phyloP scores from a whole-genome alignment of 53 echinoderm and acorn worm species.

The Apostichopus leukothele region DNA sequence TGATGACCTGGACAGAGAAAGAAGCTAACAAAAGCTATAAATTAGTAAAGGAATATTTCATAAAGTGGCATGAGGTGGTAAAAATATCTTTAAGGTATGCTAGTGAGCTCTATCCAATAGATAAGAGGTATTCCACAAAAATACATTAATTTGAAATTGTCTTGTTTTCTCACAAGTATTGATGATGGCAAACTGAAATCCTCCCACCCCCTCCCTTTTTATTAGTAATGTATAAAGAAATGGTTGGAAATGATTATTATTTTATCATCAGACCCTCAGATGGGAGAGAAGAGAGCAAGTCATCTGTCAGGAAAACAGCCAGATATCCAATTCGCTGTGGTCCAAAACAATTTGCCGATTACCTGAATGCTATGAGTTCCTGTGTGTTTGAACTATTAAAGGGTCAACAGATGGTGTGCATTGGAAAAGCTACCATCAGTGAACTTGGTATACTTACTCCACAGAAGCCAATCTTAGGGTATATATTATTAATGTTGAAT shows the following conservation, averaged over 20 bases:
- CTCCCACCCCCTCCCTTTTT: neutral
- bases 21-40: neutral
- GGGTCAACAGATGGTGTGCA: conserved; percentile 56
- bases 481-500: neutral
- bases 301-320: conserved; percentile 72
- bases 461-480: conserved; percentile 85
- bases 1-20: too few species aligned
- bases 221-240: neutral
- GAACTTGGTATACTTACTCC: conserved; percentile 85
- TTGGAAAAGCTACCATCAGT: conserved; percentile 83
- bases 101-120: neutral
- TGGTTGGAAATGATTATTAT: neutral
- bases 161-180: too few species aligned
- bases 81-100: too few species aligned
- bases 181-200: too few species aligned
- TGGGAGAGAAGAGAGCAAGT: conserved; percentile 83
- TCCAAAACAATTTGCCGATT: conserved; percentile 95
- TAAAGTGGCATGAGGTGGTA: too few species aligned
- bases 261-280: conserved; percentile 70
- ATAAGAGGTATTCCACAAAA: neutral
- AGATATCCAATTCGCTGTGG: conserved; percentile 92
- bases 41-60: neutral
- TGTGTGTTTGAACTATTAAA: conserved; percentile 72
- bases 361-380: conserved; percentile 93
- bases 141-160: neutral